These are phyloP conservation scores for Nineta flava DNA, from an alignment of 2,888 invertebrate genomes.

Conservation along the genomic window DNA sequence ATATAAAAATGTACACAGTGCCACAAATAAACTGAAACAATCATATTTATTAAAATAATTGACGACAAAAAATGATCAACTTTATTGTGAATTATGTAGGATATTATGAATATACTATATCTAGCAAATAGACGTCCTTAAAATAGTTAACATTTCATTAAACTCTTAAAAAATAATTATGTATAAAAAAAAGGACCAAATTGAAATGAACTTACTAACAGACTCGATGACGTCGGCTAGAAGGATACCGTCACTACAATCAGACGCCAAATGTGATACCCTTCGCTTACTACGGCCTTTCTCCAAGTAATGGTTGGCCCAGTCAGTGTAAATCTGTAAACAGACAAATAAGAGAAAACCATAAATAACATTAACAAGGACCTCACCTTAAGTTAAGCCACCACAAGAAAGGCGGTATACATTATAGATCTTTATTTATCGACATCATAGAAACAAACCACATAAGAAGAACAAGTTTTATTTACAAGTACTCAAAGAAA, in stretches of 20 bases:
- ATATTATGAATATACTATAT: too few relatives aligned
- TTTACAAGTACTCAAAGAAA: background rate
- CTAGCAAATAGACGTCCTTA: too few relatives aligned
- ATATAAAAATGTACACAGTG: too few relatives aligned
- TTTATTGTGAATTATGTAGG: too few relatives aligned
- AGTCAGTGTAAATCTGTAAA: conserved; percentile 89
- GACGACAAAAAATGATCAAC: too few relatives aligned
- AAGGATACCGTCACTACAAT: conserved; percentile 83
- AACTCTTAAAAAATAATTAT: too few relatives aligned
- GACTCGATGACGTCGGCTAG: conserved; percentile 90
- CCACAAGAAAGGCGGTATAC: background rate
- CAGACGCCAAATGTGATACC: conserved; percentile 66
- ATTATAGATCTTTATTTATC: too few relatives aligned
- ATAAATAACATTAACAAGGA: background rate
- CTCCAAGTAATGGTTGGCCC: conserved; percentile 96
- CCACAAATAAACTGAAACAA: too few relatives aligned
- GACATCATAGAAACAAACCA: background rate
- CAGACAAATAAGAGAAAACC: conserved; percentile 14
- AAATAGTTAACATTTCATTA: too few relatives aligned
- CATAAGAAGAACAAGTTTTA: background rate
- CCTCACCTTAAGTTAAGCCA: background rate
- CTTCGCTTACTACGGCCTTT: conserved; percentile 74
- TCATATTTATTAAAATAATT: too few relatives aligned
- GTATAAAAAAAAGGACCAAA: too few relatives aligned
- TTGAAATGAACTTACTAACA: conserved; percentile 75